Evolutionary conservation across 2,113 vertebrate species (phyloP), one percentile per base, ranked within the genome.

Genomic region (Albula glossodonta): DNA sequence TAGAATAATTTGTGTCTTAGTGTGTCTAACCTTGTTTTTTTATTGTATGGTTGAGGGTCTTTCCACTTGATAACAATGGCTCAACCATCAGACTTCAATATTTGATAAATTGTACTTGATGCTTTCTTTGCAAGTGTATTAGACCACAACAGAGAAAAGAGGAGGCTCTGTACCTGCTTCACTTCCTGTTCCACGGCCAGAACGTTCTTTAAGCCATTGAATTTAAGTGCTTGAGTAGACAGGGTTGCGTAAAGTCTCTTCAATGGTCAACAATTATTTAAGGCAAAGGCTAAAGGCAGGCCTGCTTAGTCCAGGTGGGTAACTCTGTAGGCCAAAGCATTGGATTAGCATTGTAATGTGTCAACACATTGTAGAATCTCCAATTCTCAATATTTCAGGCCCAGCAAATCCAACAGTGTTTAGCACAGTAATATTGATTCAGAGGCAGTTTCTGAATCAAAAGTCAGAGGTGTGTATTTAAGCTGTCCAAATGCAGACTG

Each of bases 381-480:
- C 90, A 89, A 89, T 84, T 89, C 91, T 92, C 91, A 88, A 91
- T 87, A 90, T 91, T 88, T 85, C 83, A 85, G 89, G 91, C 89
- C 89, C 88, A 88, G 89, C 87, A 93, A 93, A 93, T 92, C 92
- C 91, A 91, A 93, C 90, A 88, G 84, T 87, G 88, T 91, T 93
- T 91, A 92, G 93, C 91, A 88, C 87, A 84, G 85, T 77, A 84
- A 86, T 93, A 93, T 93, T 93, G 93, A 94, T 91, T 92, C 31
- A 79, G 85, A 81, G 56, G 77, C 84, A 83, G 91, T 92, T 92
- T 90, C 88, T 91, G 90, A 89, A 91, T 89, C 88, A 92, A 90
- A 60, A 8, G 3, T 13, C 7, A 3, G 7, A 60, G 57, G 3
- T 60, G 57, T 60, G 17, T 12, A 15, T 41, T 41, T 41, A 41